Base-by-base conservation (phyloP, 64 coral and sea anemone species). In the Pachyseris speciosa region DNA sequence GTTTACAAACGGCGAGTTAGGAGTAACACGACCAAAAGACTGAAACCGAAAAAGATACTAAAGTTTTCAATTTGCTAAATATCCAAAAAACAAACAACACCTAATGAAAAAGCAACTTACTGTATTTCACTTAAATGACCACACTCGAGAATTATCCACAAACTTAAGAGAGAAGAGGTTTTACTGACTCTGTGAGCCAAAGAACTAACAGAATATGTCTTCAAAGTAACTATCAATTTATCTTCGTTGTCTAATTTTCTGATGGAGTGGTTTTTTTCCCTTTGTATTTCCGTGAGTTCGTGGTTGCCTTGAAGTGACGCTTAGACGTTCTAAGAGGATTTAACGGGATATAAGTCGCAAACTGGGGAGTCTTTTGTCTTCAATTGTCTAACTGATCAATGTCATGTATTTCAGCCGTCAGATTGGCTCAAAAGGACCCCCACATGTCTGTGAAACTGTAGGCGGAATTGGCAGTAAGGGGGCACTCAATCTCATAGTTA, bases 241-340 rank as follows among this genome's bases (percentile, higher is more conserved):
- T 79, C 75, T 79, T 33, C 11, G 49, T 79, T 57, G 36, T 79
- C 75, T 79, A 36, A 79, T 53, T 79, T 79, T 36, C 48, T 57
- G 49, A 79, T 52, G 24, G 49, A 57, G 25, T 0, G 22, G 10
- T 57, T 27, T 79, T 39, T 27, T 67, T 34, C 11, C 25, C 29
- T 16, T 36, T 79, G 47, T 33, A 57, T 79, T 79, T 79, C 70
- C 75, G 49, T 79, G 75, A 50, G 49, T 52, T 79, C 47, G 9
- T 79, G 75, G 28, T 55, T 55, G 49, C 47, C 19, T 7, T 50
- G 42, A 50, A 79, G 71, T 79, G 47, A 36, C 48, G 75, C 49
- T 79, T 79, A 79, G 75, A 49, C 47, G 3, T 20, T 6, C 0
- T 79, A 79, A 79, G 75, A 79, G 75, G 75, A 79, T 79, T 79